Evolutionary conservation across 2,113 vertebrate genomes (phyloP).

Genomic region (Chionis minor): DNA sequence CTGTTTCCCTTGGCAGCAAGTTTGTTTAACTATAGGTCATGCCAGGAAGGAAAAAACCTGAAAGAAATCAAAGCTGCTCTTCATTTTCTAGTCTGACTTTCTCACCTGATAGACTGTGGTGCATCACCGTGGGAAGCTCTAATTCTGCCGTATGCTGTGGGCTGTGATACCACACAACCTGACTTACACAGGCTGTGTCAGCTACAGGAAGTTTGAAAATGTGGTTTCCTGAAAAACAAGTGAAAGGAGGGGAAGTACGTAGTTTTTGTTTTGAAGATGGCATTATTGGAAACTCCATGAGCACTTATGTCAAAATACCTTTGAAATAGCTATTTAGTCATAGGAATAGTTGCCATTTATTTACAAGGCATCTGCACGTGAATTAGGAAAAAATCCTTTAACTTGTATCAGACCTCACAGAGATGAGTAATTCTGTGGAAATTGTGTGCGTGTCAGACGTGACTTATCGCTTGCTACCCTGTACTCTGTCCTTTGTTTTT

Average conservation of each 20-base stretch:
- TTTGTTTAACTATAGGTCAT: constrained; percentile 24
- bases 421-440: constrained; percentile 60
- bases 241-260: constrained; percentile 38
- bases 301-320: not conserved
- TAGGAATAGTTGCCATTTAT: constrained; percentile 8
- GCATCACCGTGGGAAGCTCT: not conserved
- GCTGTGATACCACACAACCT: not conserved
- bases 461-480: not conserved
- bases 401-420: not conserved
- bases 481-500: constrained; percentile 7
- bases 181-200: not conserved
- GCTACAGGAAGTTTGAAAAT: constrained; percentile 43
- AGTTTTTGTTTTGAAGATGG: constrained; percentile 45
- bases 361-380: not conserved
- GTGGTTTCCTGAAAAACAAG: constrained; percentile 65
- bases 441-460: constrained; percentile 13
- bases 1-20: constrained; percentile 44
- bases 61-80: constrained; percentile 5
- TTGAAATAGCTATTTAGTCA: not conserved
- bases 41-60: not conserved
- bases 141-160: not conserved
- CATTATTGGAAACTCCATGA: constrained; percentile 53
- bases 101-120: not conserved
- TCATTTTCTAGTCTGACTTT: not conserved
- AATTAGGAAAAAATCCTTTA: constrained; percentile 34